Percentiles rank a stretch among this genome's conserved stretches.
These are phyloP conservation scores for Megaceryle torquata DNA, from an alignment of 2,113 vertebrate genomes.

Conservation along the genomic window DNA sequence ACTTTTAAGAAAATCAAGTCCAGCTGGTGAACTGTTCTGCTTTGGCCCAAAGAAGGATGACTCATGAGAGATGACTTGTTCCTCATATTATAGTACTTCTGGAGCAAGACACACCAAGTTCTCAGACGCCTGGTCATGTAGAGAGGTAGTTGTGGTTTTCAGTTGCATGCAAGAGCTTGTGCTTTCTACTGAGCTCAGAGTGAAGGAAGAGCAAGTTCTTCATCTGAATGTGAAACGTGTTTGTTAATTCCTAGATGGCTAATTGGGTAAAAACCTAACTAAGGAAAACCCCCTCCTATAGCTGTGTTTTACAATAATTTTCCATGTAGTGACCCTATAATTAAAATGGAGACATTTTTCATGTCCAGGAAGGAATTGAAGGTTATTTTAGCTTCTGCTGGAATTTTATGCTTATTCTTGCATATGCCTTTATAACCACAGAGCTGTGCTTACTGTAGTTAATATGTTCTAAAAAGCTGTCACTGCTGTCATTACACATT, in stretches of 20 bases:
- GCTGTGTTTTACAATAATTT: background rate
- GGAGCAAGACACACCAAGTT: background rate
- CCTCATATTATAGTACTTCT: background rate
- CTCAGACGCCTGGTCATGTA: background rate
- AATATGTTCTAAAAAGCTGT: background rate
- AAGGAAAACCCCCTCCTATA: background rate
- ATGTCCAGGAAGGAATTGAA: background rate
- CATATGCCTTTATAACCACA: background rate
- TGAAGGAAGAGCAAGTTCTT: background rate
- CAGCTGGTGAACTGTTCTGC: background rate
- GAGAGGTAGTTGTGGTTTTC: background rate
- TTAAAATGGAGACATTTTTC: background rate
- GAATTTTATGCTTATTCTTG: background rate
- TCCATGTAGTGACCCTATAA: background rate
- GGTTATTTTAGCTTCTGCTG: background rate
- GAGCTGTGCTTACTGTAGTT: background rate
- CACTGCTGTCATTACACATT: background rate
- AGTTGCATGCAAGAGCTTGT: background rate
- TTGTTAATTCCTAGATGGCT: background rate
- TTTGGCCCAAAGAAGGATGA: background rate
- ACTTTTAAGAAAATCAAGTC: too few species aligned
- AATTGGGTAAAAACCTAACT: background rate
- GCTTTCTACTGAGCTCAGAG: background rate
- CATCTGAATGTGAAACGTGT: background rate
- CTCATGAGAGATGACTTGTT: background rate